phyloP scores from a whole-genome alignment of 1,140 invertebrate genomes.

The Adelges cooleyi region DNA sequence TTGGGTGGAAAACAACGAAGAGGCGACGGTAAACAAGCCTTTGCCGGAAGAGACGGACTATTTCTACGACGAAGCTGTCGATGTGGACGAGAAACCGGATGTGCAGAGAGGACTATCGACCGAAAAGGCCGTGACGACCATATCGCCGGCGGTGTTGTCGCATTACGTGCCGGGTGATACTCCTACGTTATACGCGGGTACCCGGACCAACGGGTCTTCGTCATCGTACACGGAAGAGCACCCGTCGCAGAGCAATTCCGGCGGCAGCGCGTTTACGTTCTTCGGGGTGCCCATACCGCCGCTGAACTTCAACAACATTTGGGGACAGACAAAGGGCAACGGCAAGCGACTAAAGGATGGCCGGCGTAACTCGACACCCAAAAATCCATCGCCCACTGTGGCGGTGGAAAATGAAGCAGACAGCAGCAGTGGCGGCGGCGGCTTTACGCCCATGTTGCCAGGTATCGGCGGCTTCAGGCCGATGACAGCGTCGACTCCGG shows the following conservation, averaged over 20 bases:
- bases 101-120: slow-evolving; percentile 32
- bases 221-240: not conserved
- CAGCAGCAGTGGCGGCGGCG: slow-evolving; percentile 35
- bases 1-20: not conserved
- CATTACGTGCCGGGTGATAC: slow-evolving; percentile 47
- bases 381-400: slow-evolving; percentile 39
- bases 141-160: slow-evolving; percentile 33
- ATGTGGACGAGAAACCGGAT: slow-evolving; percentile 45
- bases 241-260: slow-evolving; percentile 33
- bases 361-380: slow-evolving; percentile 39
- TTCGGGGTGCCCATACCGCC: slow-evolving; percentile 69
- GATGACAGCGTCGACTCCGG: slow-evolving; percentile 38
- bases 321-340: slow-evolving; percentile 43
- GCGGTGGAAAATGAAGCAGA: not conserved
- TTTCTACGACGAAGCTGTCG: slow-evolving; percentile 67
- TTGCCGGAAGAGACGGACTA: slow-evolving; percentile 61
- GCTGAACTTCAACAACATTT: slow-evolving; percentile 54
- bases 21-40: slow-evolving; percentile 38
- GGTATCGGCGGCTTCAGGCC: slow-evolving; percentile 57
- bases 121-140: slow-evolving; percentile 20
- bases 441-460: slow-evolving; percentile 58
- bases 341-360: slow-evolving; percentile 35
- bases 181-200: slow-evolving; percentile 50
- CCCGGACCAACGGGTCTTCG: slow-evolving; percentile 8
- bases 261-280: slow-evolving; percentile 56